These are phyloP conservation scores for Popillia japonica DNA, from an alignment of 1,140 invertebrate species.

Conservation along the genomic window DNA sequence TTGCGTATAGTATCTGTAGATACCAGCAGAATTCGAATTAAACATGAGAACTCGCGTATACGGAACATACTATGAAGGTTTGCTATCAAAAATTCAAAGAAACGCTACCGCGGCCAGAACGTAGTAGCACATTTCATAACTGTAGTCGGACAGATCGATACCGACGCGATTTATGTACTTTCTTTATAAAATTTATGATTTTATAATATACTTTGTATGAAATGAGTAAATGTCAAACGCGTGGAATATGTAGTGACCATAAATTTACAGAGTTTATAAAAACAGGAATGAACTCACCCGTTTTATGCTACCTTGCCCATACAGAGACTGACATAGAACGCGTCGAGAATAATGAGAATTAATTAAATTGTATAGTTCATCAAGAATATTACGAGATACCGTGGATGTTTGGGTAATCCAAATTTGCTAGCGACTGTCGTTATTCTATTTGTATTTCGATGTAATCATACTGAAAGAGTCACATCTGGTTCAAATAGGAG, in stretches of 20 bases:
- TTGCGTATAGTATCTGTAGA: no score
- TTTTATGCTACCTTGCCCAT: slow-evolving; percentile 37
- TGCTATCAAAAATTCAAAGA: neutral
- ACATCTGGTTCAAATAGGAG: no score
- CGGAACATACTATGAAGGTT: no score
- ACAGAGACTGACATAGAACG: slow-evolving; percentile 42
- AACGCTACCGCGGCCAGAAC: neutral
- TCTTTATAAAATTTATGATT: slow-evolving; percentile 34
- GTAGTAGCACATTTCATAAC: slow-evolving; percentile 1
- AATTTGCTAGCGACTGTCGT: neutral
- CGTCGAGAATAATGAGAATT: slow-evolving; percentile 46
- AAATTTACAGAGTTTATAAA: slow-evolving; percentile 37
- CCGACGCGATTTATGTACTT: slow-evolving; percentile 19
- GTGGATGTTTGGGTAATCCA: neutral
- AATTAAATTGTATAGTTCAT: slow-evolving; percentile 43
- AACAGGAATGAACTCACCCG: slow-evolving; percentile 34
- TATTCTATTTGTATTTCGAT: neutral
- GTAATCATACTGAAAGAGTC: no score
- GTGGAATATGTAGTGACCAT: slow-evolving; percentile 25
- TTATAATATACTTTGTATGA: slow-evolving; percentile 34
- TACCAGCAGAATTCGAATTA: no score
- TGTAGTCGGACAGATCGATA: slow-evolving; percentile 8
- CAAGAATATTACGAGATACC: slow-evolving; percentile 1
- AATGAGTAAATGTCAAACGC: neutral
- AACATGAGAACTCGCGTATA: no score